Base-by-base conservation (phyloP, 2,113 vertebrate species). In the Xenus cinereus region DNA sequence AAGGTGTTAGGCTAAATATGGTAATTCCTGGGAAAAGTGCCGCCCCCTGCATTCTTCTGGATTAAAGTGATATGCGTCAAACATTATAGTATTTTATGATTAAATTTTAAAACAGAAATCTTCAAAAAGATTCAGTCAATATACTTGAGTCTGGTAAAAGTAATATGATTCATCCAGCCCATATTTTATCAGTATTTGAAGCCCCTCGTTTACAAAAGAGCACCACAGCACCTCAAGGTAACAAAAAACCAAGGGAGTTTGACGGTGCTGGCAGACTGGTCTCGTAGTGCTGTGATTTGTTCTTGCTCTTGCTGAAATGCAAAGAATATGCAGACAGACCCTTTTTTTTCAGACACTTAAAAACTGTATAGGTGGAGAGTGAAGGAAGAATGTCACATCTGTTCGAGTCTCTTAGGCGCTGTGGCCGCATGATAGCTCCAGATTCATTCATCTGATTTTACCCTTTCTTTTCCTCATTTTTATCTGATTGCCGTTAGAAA, bases 381-480 rank as follows among this genome's bases (percentile, higher is more conserved):
- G 8, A 80, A 78, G 59, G 56, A 87, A 79, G 41, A 69, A 50
- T 14, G 3, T 63, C 20, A 28, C 28, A 74, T 88, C 30, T 62
- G 9, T 72, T 87, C n/a, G 33, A 75, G 24, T 84, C 51, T 64
- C 54, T 41, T 37, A 27, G 18, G 16, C 71, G 43, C 83, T 91
- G 57, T 94, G 87, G 28, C 85, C 60, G 37, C 86, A 37, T 59
- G 39, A 37, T 73, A 39, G 56, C 84, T 81, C 24, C 83, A 93
- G 92, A 93, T 93, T 62, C 16, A 57, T 90, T 96, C 14, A 59
- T 92, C 37, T 28, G 63, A 14, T 88, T 86, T 93, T 93, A 83
- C 78, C 32, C 63, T 97, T 96, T 89, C 54, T 93, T 98, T 96
- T 94, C 83, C 90, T 95, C 69, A 71, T 95, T 94, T 92, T 83